Conservation (phyloP, 2,797 vertebrate species). For the Leptatherina wallacei region DNA sequence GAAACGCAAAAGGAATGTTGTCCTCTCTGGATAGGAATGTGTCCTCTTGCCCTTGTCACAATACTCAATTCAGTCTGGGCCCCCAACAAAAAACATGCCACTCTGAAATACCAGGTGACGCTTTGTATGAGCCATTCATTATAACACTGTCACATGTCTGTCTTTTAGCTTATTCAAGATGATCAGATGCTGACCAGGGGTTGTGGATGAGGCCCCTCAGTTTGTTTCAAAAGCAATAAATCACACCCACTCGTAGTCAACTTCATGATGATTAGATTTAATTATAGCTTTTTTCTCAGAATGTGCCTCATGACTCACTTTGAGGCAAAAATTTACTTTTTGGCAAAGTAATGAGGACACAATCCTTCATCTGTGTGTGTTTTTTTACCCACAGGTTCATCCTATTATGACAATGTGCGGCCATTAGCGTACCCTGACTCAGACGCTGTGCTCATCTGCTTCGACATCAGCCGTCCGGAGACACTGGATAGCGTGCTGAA, state of each 20-base stretch:
- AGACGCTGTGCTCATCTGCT: constrained; percentile 95
- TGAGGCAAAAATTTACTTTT: constrained; percentile 41
- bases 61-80: constrained; percentile 53
- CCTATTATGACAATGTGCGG: constrained; percentile 94
- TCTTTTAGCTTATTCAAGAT: constrained; percentile 47
- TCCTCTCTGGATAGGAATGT: constrained; percentile 68
- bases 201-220: constrained; percentile 37
- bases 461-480: constrained; percentile 95
- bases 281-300: constrained; percentile 60
- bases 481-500: constrained; percentile 94
- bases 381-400: constrained; percentile 82
- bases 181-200: constrained; percentile 39
- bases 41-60: constrained; percentile 69
- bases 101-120: constrained; percentile 73
- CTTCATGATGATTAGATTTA: constrained; percentile 58
- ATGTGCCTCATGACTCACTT: constrained; percentile 50
- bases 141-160: constrained; percentile 62
- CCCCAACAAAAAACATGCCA: constrained; percentile 38
- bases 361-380: constrained; percentile 26
- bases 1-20: constrained; percentile 54
- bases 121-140: constrained; percentile 68
- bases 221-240: constrained; percentile 43
- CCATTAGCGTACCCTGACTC: constrained; percentile 94
- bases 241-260: constrained; percentile 60
- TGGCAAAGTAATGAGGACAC: constrained; percentile 25